Base-by-base conservation (phyloP, 2,888 invertebrate species). In the Coelinius sp. region DNA sequence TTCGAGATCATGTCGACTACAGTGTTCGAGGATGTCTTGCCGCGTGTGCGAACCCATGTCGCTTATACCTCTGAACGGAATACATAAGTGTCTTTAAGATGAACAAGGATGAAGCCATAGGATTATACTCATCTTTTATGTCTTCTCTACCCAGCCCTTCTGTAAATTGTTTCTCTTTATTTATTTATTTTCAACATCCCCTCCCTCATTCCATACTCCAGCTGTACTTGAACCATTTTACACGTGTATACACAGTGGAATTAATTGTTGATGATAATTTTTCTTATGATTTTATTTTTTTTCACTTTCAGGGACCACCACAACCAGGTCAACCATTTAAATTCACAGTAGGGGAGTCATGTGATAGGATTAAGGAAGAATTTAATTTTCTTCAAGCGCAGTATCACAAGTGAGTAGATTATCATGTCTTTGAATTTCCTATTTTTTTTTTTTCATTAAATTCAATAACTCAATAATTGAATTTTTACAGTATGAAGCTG, bases 351-450 rank as follows among this genome's bases (percentile, higher is more conserved):
- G 93, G 94, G 70, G 97, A 97, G 89, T 95, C 95, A 75, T 97
- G 97, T 89, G 97, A 97, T 89, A 91, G 97, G 88, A 97, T 97
- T 83, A 97, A 97, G 89, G 97, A 97, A 88, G 97, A 97, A 89
- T 97, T 97, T 88, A 96, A 95, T 89, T 97, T 96, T 89, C 91
- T 97, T 73, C 97, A 97, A 89, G 95, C 96, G 76, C 97, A 97
- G 90, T 97, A 97, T 90, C 97, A 97, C 90, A 95, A 94, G 97
- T 97, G 89, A 94, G 94, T 93, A n/a, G 8, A 25, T 63, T 38
- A 14, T 65, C 17, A 27, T 31, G 24, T 56, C 5, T 46, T n/a
- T n/a, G n/a, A n/a, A n/a, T n/a, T n/a, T n/a, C n/a, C n/a, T n/a
- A n/a, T n/a, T n/a, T n/a, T n/a, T n/a, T n/a, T n/a, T n/a, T n/a